phyloP scores from a whole-genome alignment of 2,888 invertebrate genomes.

The Zygogramma bicolorata region DNA sequence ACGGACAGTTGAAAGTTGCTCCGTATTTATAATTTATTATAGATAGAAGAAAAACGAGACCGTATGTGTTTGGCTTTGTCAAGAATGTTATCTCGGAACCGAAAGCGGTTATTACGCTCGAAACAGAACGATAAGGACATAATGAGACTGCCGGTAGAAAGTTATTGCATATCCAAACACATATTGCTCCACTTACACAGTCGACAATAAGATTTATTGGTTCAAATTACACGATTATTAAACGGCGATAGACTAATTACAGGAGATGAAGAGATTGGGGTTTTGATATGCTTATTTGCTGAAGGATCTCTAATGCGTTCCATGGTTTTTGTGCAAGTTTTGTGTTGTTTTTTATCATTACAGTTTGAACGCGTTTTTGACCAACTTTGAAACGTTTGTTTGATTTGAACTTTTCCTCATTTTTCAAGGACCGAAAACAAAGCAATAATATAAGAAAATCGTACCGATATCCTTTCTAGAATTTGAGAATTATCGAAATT shows the following conservation, averaged over 20 bases:
- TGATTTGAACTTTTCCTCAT: no score
- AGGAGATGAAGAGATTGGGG: neutral
- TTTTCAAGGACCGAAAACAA: no score
- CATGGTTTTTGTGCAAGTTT: neutral
- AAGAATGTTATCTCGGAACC: constrained; percentile 14
- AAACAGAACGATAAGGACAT: constrained; percentile 9
- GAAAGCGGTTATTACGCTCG: constrained; percentile 6
- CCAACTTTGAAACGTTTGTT: no score
- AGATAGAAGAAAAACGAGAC: neutral
- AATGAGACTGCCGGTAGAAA: constrained; percentile 18
- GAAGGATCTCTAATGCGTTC: neutral
- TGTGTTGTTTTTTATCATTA: neutral
- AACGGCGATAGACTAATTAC: neutral
- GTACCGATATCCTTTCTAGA: no score
- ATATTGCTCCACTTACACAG: constrained; percentile 19
- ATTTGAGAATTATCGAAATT: no score
- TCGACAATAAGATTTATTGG: constrained; percentile 18
- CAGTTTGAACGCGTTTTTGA: no score
- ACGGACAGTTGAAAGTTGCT: constrained; percentile 7
- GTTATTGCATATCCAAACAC: constrained; percentile 18
- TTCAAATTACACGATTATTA: constrained; percentile 1
- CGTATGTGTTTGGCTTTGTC: constrained; percentile 6
- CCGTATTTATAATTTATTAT: neutral
- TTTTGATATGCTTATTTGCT: neutral
- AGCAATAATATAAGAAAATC: no score